Evolutionary conservation across 2,113 vertebrate species (phyloP), one percentile per base, ranked within the genome.

Genomic region (Hassar affinis): DNA sequence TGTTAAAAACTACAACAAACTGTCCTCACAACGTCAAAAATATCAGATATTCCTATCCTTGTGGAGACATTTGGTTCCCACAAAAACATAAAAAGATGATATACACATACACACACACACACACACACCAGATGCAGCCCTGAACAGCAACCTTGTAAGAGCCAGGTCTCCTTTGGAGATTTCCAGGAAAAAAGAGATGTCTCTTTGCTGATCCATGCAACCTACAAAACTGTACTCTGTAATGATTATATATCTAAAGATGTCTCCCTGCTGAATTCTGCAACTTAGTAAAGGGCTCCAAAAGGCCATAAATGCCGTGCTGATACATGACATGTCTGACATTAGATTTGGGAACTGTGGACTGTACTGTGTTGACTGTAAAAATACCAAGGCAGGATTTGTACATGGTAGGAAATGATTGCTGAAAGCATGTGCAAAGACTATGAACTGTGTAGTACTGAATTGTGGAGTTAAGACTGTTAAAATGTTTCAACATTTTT

Each of bases 161-260:
- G 35, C 81, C 56, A 42, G 92, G 89, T 89, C 92, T 91, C 89
- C 89, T 90, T 89, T 92, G 92, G 88, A 88, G 90, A 91, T 88
- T 90, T 89, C 88, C 47, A 88, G 12, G 90, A 90, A 88, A 90
- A 85, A 88, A 81, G 68, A 52, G 30, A 76, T 33, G 17, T 76
- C 74, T 54, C 47, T 35, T 17, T 54, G 27, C 4, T 10, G 49
- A 35, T 54, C 27, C 9, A 22, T 76, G 27, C 18, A 76, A 76
- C 49, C 51, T 33, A 76, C 74, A 76, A 76, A 54, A 76, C 88
- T 89, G 80, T 85, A 90, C 89, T 88, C 90, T 92, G 90, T 85
- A 79, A 93, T 93, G 91, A 92, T 91, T 92, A 91, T 88, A 89
- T 77, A 89, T 90, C 88, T 89, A 88, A 90, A 92, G 86, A 91